Evolutionary conservation across 2,797 vertebrate species (phyloP).

Genomic region (Tadarida brasiliensis): DNA sequence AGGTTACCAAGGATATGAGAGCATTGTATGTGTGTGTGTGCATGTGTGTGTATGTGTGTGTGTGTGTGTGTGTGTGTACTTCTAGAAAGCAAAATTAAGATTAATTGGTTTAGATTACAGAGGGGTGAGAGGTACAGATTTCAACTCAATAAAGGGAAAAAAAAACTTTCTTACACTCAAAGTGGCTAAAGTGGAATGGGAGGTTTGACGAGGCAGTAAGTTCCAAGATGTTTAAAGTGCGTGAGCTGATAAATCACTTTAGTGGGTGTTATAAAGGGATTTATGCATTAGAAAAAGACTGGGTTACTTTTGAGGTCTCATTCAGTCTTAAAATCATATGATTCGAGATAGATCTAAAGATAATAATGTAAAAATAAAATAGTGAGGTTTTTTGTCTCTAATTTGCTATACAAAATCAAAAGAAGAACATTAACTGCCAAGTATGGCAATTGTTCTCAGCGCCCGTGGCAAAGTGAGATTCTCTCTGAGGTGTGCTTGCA

Average conservation of each 20-base stretch:
- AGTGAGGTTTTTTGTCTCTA: not conserved
- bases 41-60: not conserved
- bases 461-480: not conserved
- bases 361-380: not conserved
- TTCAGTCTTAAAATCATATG: slow-evolving; percentile 4
- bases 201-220: not conserved
- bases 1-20: not conserved
- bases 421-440: not conserved
- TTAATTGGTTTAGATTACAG: not conserved
- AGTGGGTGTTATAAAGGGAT: not conserved
- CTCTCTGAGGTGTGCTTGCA: not conserved
- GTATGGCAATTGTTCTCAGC: not conserved
- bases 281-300: not conserved
- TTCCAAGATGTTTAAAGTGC: slow-evolving; percentile 18
- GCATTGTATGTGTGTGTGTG: not conserved
- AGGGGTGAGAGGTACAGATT: not conserved
- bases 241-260: slow-evolving; percentile 45
- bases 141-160: not conserved
- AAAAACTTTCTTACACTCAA: not conserved
- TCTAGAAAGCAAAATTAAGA: not conserved
- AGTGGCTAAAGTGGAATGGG: not conserved
- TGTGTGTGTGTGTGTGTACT: not conserved
- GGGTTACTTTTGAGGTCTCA: not conserved
- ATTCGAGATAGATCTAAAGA: not conserved
- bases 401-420: not conserved